Evolutionary conservation across 2,888 invertebrate species (phyloP).

Genomic region (Drosophila dives): DNA sequence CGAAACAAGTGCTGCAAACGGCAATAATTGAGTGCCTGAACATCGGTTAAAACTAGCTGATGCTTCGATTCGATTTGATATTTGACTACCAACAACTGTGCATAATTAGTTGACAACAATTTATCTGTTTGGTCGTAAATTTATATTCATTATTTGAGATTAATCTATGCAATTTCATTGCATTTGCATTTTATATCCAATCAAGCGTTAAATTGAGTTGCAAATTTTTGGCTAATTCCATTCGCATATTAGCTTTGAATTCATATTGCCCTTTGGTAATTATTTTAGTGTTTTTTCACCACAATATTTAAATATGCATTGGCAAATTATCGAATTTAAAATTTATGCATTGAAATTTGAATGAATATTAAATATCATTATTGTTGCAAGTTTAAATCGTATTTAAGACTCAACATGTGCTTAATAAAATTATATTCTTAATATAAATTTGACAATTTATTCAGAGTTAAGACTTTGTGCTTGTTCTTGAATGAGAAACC

Average conservation of each 20-base stretch:
- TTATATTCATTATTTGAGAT: constrained; percentile 2
- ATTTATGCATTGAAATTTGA: not conserved
- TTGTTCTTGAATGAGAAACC: too few species aligned
- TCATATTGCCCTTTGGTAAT: constrained; percentile 9
- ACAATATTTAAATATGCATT: not conserved
- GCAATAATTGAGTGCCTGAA: constrained; percentile 32
- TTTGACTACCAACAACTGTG: not conserved
- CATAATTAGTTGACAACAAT: constrained; percentile 12
- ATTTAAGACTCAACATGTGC: not conserved
- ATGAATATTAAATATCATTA: not conserved
- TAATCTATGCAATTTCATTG: constrained; percentile 56
- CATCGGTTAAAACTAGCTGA: constrained; percentile 1
- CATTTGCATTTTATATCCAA: constrained; percentile 42
- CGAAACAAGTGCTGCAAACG: constrained; percentile 15
- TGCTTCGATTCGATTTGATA: too few species aligned
- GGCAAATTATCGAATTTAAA: not conserved
- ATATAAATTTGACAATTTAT: too few species aligned
- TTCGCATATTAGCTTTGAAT: constrained; percentile 11
- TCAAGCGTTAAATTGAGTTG: constrained; percentile 32
- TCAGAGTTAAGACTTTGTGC: too few species aligned
- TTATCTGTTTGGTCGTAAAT: not conserved
- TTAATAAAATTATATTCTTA: too few species aligned
- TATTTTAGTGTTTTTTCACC: not conserved
- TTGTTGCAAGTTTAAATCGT: not conserved
- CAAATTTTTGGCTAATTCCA: constrained; percentile 13